Evolutionary conservation across 2,888 invertebrate genomes (phyloP).

Genomic region (Gnatocerus cornutus): DNA sequence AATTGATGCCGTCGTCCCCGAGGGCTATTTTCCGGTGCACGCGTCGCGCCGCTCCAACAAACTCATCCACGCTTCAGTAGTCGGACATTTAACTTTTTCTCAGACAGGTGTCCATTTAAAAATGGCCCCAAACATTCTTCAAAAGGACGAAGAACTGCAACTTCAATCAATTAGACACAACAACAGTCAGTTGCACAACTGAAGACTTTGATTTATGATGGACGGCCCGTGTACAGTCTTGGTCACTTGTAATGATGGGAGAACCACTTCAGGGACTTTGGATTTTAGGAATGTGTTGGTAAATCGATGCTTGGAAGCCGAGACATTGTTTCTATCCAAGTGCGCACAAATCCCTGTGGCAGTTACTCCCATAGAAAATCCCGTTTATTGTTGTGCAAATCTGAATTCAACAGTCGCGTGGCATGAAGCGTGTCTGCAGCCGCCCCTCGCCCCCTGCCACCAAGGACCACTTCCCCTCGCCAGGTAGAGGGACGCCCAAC

Average conservation of each 20-base stretch:
- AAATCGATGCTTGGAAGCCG: background rate
- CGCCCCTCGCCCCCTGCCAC: constrained; percentile 58
- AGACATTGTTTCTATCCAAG: constrained; percentile 10
- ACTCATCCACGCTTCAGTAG: constrained; percentile 30
- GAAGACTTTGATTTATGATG: constrained; percentile 50
- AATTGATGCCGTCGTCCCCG: background rate
- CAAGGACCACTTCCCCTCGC: constrained; percentile 9
- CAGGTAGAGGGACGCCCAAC: constrained; percentile 47
- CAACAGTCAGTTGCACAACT: constrained; percentile 43
- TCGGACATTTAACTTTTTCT: constrained; percentile 37
- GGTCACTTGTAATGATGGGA: constrained; percentile 8
- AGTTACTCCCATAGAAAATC: constrained; percentile 68
- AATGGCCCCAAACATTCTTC: constrained; percentile 11
- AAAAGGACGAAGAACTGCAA: constrained; percentile 21
- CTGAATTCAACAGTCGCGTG: constrained; percentile 68
- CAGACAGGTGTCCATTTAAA: constrained; percentile 38
- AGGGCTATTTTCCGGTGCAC: constrained; percentile 31
- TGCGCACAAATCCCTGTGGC: constrained; percentile 58
- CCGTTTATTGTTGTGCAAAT: constrained; percentile 70
- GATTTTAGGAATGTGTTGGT: too few species aligned
- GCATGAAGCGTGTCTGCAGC: constrained; percentile 69
- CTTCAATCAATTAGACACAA: constrained; percentile 46
- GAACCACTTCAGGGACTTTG: too few species aligned
- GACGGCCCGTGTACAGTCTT: constrained; percentile 12
- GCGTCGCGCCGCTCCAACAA: constrained; percentile 28